Base-by-base conservation (phyloP, 2,888 invertebrate genomes). In the Sinotaia quadrata region DNA sequence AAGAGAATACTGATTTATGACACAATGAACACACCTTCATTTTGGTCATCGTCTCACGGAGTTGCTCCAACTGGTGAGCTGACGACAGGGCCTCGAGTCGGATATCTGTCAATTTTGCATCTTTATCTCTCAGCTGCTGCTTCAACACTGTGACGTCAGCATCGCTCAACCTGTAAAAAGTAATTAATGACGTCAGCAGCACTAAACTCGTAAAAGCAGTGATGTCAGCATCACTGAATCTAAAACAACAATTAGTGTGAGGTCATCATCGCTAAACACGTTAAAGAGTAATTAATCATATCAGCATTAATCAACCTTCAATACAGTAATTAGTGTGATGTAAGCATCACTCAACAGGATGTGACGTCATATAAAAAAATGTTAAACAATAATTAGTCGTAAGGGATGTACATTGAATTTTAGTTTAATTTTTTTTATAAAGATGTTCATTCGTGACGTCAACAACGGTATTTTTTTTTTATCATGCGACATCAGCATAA, bases 41-140 rank as follows among this genome's bases (percentile, higher is more conserved):
- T 89, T 96, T 96, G 88, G 94, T 95, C 85, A 99, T 96, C 61
- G 97, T 96, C 86, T 99, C 98, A 87, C 96, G 94, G 27, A 98
- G 91, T 79, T 95, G 96, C 88, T 98, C 98, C 67, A 99, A 90
- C 88, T 99, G 98, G 88, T 98, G 97, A 4, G 98, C 98, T 0
- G 97, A 97, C 79, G 96, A 96, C 37, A 99, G 90, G 8, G 98
- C 98, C 89, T 99, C 98, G 75, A 99, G 91, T 75, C 98, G 91
- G 72, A 98, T 97, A 88, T 99, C 98, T 2, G 98, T 98, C 76
- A 99, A 90, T 71, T 96, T 96, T 85, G 96, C 92, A 89, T 99
- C 98, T 88, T 98, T 98, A 85, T 98, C 97, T 44, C 97, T 91
- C 60, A 99, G 90, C 87, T 98, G 96, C 84, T 95, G 94, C 88